Evolutionary conservation across 2,888 invertebrate species (phyloP), one percentile per base, ranked within the genome.

Genomic region (Drosophila paucipuncta): DNA sequence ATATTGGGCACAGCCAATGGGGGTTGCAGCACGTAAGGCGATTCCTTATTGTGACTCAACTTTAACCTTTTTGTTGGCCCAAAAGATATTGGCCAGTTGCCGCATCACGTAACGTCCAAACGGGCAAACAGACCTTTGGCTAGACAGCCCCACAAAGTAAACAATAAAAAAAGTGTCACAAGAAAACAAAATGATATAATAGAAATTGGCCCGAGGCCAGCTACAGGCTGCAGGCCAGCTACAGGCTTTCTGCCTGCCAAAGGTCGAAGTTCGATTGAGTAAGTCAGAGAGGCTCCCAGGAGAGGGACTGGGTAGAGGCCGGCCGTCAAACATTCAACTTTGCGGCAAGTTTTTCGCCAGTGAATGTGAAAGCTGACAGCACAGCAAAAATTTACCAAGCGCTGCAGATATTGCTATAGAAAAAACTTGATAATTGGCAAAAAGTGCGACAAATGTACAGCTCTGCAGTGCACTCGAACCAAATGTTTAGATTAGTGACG

Each of bases 231-330:
- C 25, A 31, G 41, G 43, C 22, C 22, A 22, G 1, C 22, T 22
- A 22, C 22, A 22, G 22, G 22, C 30, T 64, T 66, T 53, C 31
- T 61, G 59, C 54, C 49, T 74, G 85, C 66, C 81, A 82, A 79
- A 87, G 89, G 87, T 87, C 79, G 77, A 55, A 83, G 78, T 78
- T 89, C 84, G 81, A 72, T 78, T 66, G 65, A 82, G 73, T 82
- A 77, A 78, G 50, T 77, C 80, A 80, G 16, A 16, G 43, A 16
- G 22, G 30, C 39, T 4, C 7, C 39, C 37, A 52, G 30, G 5
- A n/a, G n/a, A 52, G 30, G 52, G 9, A 28, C 16, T 5, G 35
- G 25, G 18, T 4, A 16, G 13, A 35, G 22, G 25, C n/a, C 22
- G 33, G 30, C 31, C 53, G 30, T 22, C 33, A 33, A n/a, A 54